Evolutionary conservation across 2,797 vertebrate genomes (phyloP).

Genomic region (Mormyrus proboscirostris): DNA sequence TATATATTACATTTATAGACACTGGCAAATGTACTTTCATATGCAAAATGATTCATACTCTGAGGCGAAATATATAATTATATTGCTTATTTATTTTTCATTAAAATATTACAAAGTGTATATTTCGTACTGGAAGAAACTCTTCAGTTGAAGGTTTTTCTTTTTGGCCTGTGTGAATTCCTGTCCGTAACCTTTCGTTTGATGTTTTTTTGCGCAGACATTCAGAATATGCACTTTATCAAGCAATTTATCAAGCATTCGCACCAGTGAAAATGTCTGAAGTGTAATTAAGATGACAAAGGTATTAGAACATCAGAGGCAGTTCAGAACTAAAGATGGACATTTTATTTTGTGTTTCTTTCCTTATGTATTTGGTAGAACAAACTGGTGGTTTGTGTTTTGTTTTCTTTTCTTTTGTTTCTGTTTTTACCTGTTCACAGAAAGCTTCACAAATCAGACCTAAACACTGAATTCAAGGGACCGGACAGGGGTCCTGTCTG

Average conservation of each 20-base stretch:
- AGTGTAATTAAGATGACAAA: neutral
- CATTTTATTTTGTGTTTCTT: neutral
- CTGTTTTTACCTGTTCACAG: neutral
- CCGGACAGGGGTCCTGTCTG: neutral
- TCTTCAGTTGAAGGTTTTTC: slow-evolving; percentile 1
- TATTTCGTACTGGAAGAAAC: slow-evolving; percentile 29
- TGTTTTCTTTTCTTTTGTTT: neutral
- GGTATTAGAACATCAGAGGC: neutral
- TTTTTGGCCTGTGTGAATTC: slow-evolving; percentile 5
- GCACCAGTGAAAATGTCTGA: neutral
- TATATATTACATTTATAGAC: slow-evolving; percentile 6
- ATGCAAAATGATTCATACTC: slow-evolving; percentile 40
- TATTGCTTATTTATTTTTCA: slow-evolving; percentile 59
- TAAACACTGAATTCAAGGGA: neutral
- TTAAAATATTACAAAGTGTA: slow-evolving; percentile 45
- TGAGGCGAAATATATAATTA: slow-evolving; percentile 27
- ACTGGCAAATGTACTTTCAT: slow-evolving; percentile 31
- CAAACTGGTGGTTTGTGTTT: neutral
- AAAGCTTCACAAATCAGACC: neutral
- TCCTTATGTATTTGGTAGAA: neutral
- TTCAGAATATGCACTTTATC: slow-evolving; percentile 3
- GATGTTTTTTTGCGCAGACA: neutral
- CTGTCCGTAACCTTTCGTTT: neutral
- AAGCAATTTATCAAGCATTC: neutral
- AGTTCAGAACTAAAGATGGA: neutral